phyloP scores from a whole-genome alignment of 2,888 invertebrate genomes.

The Linyphia triangularis region DNA sequence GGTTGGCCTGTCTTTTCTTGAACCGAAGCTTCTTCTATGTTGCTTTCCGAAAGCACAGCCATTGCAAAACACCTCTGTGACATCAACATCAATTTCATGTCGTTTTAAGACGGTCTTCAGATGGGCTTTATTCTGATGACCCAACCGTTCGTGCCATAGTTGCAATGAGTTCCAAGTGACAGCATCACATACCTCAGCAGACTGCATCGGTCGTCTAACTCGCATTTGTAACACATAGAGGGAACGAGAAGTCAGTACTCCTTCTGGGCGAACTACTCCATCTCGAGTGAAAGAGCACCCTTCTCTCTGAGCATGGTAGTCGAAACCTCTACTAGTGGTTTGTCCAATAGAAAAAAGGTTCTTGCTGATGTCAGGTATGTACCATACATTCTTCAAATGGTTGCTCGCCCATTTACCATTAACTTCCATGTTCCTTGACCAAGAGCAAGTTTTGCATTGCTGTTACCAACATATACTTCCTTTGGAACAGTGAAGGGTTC shows the following conservation, averaged over 20 bases:
- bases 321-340: background rate
- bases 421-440: background rate
- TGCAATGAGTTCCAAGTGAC: background rate
- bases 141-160: conserved; percentile 13
- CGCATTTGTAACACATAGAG: background rate
- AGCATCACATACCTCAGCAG: background rate
- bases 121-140: conserved; percentile 13
- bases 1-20: background rate
- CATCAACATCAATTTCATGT: background rate
- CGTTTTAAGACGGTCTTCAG: background rate
- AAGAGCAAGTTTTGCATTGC: conserved; percentile 1
- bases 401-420: background rate
- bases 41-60: conserved; percentile 19
- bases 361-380: background rate
- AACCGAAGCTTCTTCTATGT: background rate
- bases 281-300: background rate
- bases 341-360: background rate
- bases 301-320: background rate
- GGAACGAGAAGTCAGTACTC: background rate
- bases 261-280: background rate
- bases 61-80: background rate
- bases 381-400: background rate
- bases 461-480: background rate
- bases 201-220: background rate
- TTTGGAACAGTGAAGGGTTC: background rate